Evolutionary conservation across 1,140 invertebrate genomes (phyloP), one percentile per base, ranked within the genome.

Genomic region (Tribolium castaneum): DNA sequence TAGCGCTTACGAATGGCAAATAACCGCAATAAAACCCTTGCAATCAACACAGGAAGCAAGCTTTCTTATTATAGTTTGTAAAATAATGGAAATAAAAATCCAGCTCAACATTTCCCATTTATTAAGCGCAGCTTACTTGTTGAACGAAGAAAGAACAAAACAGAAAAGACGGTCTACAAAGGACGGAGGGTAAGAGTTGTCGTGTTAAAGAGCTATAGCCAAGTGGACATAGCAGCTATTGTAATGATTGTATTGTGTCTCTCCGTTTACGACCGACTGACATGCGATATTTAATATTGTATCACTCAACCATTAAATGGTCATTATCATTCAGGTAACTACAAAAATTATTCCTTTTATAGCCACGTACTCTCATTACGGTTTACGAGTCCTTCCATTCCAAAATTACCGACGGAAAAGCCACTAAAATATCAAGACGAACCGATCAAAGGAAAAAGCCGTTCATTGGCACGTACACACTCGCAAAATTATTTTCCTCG

Each of bases 171-270:
- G n/a, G 10, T 35, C 59, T 12, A 66, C 59, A 66, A 66, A 66
- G 59, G 30, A 35, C 30, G 35, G 30, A 66, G 59, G 59, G 59
- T 66, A 66, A 66, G 59, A 66, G 59, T 14, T 66, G 49, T 79
- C 78, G 78, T 79, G 78, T 25, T 25, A 56, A 70, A 75, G 30
- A 70, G 71, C 73, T 62, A 79, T 79, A 76, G 66, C 6, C 66
- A 34, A 72, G 77, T 78, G 77, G 77, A 78, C 77, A 78, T 70
- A 35, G 39, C 49, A 35, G 75, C 62, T 62, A 70, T 76, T 76
- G 62, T 79, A 79, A 79, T 79, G 66, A 79, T 79, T 79, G 78
- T 79, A 79, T 79, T 79, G 73, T 79, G 74, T 79, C 74, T 79
- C 22, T 19, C 62, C 59, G 22, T 79, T 79, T 73, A 79, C 75